Base-by-base conservation (phyloP, 2,888 invertebrate genomes). In the Ormyrus nitidulus region DNA sequence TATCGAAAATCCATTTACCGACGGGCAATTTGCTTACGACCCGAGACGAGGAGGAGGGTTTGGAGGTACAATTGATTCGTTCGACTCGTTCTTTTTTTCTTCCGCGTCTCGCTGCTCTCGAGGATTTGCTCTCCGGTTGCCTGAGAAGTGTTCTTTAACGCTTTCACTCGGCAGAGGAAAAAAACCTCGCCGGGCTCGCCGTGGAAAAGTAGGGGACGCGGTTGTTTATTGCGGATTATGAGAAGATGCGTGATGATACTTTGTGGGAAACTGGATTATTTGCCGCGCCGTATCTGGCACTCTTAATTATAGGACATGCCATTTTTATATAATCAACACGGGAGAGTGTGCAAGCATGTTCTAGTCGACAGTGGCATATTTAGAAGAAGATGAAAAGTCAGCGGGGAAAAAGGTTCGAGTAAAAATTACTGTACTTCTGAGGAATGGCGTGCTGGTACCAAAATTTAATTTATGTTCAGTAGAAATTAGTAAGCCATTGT, bases 1-100 rank as follows among this genome's bases (percentile, higher is more conserved):
- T 69, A 76, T 76, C 76, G 76, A 69, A 76, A 76, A 76, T 76
- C 69, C 76, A 69, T 76, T 76, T 76, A 59, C 61, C 34, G 34
- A 48, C 64, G 61, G 53, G 13, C 13, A 53, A 56, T 19, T 5
- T 11, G 53, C 54, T 44, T 11, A 54, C 54, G 44, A 10, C 48
- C 11, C 53, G 44, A 44, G 70, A 46, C 13, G 7, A 19, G 13
- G 58, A 58, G 58, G 58, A n/a, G 13, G 8, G 19, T 13, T 51
- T 56, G n/a, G 6, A 11, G 6, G n/a, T 56, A 62, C 9, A 62
- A 6, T 13, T 7, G 11, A 44, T n/a, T 19, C 59, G 13, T 7
- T n/a, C 59, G 5, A 13, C 19, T 8, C 4, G 0, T 19, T 59
- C 9, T 34, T 34, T 59, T 2, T 59, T 9, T 59, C 13, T 59